Base-by-base conservation (phyloP, 2,113 vertebrate species). In the Silurus meridionalis region DNA sequence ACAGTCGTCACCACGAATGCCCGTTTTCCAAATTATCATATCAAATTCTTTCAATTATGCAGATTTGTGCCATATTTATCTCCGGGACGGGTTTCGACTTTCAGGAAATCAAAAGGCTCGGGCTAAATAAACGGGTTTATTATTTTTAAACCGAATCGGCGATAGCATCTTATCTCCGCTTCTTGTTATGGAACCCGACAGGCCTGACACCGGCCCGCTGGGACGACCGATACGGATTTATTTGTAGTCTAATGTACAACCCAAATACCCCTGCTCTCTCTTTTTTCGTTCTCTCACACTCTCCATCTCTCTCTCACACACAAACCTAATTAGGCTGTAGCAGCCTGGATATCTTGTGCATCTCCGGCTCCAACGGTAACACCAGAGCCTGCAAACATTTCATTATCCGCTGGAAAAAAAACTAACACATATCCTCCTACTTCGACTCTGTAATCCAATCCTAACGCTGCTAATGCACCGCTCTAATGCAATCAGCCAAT, bases 401-500 rank as follows among this genome's bases (percentile, higher is more conserved):
- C 94, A 96, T 97, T 96, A 97, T 23, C 84, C 87, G 89, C 91
- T 37, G 93, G 92, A 48, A 57, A 87, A 90, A 87, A 95, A 52
- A 87, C 93, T 60, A 60, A 77, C 93, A 91, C 93, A 93, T 63
- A 61, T 84, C 83, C 72, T 83, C 77, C 87, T 86, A 86, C 88
- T 80, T 86, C 85, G 37, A 94, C 91, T 93, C 93, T 92, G 91
- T 96, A 97, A 97, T 95, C 95, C 92, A 96, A 95, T 97, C 95
- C 95, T 92, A 94, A 89, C 89, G 87, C 92, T 92, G 94, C 89
- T 95, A 97, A 96, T 96, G 96, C 90, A 96, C 94, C 93, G 92
- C 90, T 93, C 92, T 95, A 97, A 97, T 94, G 91, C 94, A 96
- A 97, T 95, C 94, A 94, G 88, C 95, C 93, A 97, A 96, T 97